These are phyloP conservation scores for Corbicula japonica DNA, from an alignment of 2,888 invertebrate species.

Conservation along the genomic window DNA sequence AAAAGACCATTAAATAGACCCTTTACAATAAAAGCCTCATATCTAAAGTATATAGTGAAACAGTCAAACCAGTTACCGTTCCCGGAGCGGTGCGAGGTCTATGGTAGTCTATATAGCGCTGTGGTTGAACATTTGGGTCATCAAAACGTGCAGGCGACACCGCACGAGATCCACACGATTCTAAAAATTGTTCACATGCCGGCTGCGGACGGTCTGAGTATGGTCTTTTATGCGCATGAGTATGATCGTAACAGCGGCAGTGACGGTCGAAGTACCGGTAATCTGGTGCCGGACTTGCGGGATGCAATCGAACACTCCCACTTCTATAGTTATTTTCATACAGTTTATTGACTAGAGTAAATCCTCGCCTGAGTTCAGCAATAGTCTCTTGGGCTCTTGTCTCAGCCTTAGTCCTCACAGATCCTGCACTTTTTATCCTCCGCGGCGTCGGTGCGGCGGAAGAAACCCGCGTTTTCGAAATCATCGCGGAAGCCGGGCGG, in stretches of 20 bases:
- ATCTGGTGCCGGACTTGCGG: constrained; percentile 73
- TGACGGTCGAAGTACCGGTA: constrained; percentile 78
- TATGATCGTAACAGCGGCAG: constrained; percentile 75
- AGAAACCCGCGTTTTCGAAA: constrained; percentile 47
- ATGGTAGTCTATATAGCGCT: constrained; percentile 75
- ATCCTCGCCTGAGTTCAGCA: constrained; percentile 66
- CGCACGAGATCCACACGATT: constrained; percentile 57
- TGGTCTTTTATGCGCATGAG: constrained; percentile 71
- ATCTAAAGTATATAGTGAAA: too few relatives aligned
- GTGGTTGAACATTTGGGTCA: constrained; percentile 66
- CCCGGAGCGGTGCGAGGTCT: constrained; percentile 75
- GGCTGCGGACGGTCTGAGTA: constrained; percentile 69
- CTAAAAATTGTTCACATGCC: constrained; percentile 69
- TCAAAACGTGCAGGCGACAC: constrained; percentile 56
- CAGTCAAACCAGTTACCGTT: too few relatives aligned
- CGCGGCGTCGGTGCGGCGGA: constrained; percentile 41
- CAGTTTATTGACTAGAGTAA: constrained; percentile 73
- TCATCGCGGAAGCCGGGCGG: constrained; percentile 58
- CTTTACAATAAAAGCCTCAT: too few relatives aligned
- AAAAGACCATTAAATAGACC: too few relatives aligned
- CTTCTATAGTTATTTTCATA: constrained; percentile 67
- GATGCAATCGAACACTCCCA: constrained; percentile 65
- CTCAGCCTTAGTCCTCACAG: constrained; percentile 55
- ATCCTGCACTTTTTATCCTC: constrained; percentile 66
- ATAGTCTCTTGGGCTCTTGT: constrained; percentile 40